These are phyloP conservation scores for Eurosta solidaginis DNA, from an alignment of 1,140 invertebrate species.

Conservation along the genomic window DNA sequence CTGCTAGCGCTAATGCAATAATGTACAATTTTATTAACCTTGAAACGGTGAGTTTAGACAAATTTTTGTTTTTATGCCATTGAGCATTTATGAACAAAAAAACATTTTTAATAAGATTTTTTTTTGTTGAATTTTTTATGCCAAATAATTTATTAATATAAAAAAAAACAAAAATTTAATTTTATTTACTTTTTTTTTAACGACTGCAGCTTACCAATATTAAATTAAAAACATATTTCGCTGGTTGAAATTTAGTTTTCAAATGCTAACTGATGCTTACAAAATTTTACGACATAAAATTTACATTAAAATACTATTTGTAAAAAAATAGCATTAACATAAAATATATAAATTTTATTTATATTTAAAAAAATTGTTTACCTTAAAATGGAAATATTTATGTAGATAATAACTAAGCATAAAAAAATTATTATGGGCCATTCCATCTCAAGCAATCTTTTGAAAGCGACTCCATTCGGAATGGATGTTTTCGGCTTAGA, in stretches of 20 bases:
- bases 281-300: constrained; percentile 5
- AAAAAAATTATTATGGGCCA: too few species aligned
- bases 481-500: too few species aligned
- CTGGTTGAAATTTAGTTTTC: background rate
- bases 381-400: background rate
- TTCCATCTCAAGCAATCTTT: too few species aligned
- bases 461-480: too few species aligned
- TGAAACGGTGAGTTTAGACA: too few species aligned
- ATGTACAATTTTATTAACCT: too few species aligned
- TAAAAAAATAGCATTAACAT: background rate
- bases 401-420: too few species aligned
- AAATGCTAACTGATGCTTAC: background rate
- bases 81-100: background rate
- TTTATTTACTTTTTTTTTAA: background rate
- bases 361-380: constrained; percentile 7
- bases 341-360: background rate
- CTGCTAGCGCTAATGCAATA: too few species aligned
- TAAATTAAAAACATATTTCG: too few species aligned
- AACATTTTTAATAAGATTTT: background rate
- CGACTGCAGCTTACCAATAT: too few species aligned
- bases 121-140: background rate
- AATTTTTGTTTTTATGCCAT: too few species aligned
- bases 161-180: too few species aligned
- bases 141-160: background rate
- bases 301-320: background rate